Percentiles rank a stretch among this genome's conserved stretches.
Conservation (phyloP, 2,888 invertebrate genomes). For the Protodeltote pygarga region DNA sequence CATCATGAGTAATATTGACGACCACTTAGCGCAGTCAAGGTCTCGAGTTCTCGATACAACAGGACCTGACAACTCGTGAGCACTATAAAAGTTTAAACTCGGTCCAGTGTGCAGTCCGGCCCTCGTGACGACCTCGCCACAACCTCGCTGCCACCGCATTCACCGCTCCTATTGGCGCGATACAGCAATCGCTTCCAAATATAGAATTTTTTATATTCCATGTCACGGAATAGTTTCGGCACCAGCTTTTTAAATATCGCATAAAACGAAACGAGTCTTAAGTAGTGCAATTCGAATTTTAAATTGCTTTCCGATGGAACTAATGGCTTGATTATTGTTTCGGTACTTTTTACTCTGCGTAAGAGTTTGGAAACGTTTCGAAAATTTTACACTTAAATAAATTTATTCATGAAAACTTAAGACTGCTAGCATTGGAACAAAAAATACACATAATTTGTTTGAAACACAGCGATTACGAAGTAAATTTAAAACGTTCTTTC, state of each 20-base stretch:
- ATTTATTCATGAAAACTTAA: conserved; percentile 2
- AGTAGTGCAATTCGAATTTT: conserved; percentile 62
- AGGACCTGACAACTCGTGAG: conserved; percentile 50
- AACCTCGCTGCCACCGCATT: conserved; percentile 76
- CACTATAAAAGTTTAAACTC: conserved; percentile 55
- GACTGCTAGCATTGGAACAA: not conserved
- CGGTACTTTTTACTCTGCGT: conserved; percentile 34
- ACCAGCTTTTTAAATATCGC: conserved; percentile 52
- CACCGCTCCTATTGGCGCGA: conserved; percentile 78
- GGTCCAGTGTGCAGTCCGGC: conserved; percentile 57
- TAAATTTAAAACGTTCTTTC: conserved; percentile 10
- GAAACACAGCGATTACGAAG: not conserved
- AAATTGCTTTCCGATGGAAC: conserved; percentile 51
- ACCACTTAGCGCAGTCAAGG: conserved; percentile 51
- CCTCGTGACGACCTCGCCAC: conserved; percentile 75
- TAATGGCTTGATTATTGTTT: conserved; percentile 49
- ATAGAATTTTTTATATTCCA: conserved; percentile 71
- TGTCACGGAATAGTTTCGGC: conserved; percentile 63
- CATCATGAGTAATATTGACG: conserved; percentile 42
- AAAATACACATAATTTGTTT: too few species aligned
- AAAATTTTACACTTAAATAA: conserved; percentile 14
- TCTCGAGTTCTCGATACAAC: conserved; percentile 44
- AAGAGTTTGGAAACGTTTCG: conserved; percentile 30
- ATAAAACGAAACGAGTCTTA: conserved; percentile 54
- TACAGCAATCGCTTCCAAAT: conserved; percentile 79